Evolutionary conservation across 2,888 invertebrate species (phyloP).

Genomic region (Allacma fusca): DNA sequence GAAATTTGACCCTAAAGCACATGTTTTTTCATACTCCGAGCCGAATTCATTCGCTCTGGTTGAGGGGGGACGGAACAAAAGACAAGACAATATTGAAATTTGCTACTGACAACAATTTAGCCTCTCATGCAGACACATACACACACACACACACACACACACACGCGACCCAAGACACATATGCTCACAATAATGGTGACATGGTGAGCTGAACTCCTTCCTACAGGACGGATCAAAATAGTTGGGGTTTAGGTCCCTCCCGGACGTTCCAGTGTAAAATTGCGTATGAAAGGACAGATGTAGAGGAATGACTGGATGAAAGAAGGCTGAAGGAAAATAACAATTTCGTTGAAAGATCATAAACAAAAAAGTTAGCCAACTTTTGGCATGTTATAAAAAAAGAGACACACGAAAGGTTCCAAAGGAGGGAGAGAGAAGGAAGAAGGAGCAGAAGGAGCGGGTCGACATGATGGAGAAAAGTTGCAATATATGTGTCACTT

Average conservation of each 20-base stretch:
- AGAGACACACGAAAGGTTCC: not conserved
- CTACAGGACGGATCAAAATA: too few relatives aligned
- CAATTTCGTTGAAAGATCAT: conserved; percentile 56
- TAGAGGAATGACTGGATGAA: not conserved
- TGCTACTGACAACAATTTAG: too few relatives aligned
- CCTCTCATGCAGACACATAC: not conserved
- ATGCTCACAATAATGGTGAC: too few relatives aligned
- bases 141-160: not conserved
- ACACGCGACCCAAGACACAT: not conserved
- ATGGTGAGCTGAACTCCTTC: too few relatives aligned
- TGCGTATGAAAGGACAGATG: too few relatives aligned
- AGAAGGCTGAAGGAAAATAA: conserved; percentile 41
- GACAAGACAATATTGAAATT: too few relatives aligned
- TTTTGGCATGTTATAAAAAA: conserved; percentile 58
- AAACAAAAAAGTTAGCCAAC: conserved; percentile 54
- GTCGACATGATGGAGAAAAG: conserved; percentile 27
- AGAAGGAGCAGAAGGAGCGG: conserved; percentile 8
- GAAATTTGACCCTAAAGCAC: too few relatives aligned
- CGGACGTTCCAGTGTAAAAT: too few relatives aligned
- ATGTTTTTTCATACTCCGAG: too few relatives aligned
- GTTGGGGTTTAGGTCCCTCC: too few relatives aligned
- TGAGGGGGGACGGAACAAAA: too few relatives aligned
- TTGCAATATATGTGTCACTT: conserved; percentile 26
- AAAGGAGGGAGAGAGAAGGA: not conserved
- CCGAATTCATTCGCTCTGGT: too few relatives aligned